These are phyloP conservation scores for Ernsta delagoae DNA, from an alignment of 2,888 invertebrate genomes.

Conservation along the genomic window DNA sequence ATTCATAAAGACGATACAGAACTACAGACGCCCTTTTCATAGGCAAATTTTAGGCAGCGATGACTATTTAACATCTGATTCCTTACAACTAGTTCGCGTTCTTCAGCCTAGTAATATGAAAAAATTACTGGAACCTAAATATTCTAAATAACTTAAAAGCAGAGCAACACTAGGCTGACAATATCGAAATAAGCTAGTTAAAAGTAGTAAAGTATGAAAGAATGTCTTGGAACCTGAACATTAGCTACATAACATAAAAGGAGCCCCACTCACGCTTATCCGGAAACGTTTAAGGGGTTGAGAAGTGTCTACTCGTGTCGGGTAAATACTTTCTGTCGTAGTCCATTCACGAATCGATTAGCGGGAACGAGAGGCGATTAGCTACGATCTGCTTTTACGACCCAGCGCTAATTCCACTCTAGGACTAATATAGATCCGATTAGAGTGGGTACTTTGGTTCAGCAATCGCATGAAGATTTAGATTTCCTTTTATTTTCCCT, in stretches of 20 bases:
- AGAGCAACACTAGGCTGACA: no score
- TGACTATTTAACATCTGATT: no score
- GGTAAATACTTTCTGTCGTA: neutral
- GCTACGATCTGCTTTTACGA: conserved; percentile 22
- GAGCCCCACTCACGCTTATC: neutral
- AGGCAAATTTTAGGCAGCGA: no score
- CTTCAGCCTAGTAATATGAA: no score
- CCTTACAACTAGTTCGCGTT: no score
- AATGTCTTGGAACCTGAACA: neutral
- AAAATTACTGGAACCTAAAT: no score
- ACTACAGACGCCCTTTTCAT: no score
- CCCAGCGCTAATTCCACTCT: conserved; percentile 16
- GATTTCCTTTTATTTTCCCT: conserved; percentile 16
- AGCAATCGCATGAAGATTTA: neutral
- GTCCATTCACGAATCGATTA: conserved; percentile 14
- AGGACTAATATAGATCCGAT: conserved; percentile 14
- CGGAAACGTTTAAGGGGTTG: conserved; percentile 1
- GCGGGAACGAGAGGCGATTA: conserved; percentile 18
- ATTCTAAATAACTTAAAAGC: no score
- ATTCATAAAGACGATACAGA: no score
- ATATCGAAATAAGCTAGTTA: no score
- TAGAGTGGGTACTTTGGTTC: neutral
- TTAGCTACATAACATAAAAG: neutral
- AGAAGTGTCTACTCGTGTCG: conserved; percentile 2
- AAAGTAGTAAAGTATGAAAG: no score